phyloP scores from a whole-genome alignment of 2,888 invertebrate species.

The Ormia ochracea region DNA sequence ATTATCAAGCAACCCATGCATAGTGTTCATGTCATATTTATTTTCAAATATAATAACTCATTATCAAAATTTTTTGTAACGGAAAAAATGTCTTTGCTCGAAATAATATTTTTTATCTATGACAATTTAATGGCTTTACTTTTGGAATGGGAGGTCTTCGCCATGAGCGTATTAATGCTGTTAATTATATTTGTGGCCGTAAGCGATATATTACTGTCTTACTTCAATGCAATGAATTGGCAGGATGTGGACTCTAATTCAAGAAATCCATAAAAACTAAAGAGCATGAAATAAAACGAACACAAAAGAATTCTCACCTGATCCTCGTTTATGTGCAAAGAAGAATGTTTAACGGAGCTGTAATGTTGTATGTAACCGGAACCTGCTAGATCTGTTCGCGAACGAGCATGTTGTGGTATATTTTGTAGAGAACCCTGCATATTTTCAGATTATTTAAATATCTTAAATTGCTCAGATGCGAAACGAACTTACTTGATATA shows the following conservation, averaged over 20 bases:
- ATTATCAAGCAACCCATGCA: not conserved
- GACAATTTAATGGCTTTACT: not conserved
- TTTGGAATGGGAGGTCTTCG: conserved; percentile 2
- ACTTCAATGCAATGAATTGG: not conserved
- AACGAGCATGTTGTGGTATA: conserved; percentile 78
- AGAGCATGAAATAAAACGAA: not conserved
- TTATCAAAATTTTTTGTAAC: conserved; percentile 21
- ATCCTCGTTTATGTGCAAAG: conserved; percentile 66
- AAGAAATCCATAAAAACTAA: not conserved
- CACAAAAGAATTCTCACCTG: conserved; percentile 66
- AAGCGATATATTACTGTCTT: conserved; percentile 4
- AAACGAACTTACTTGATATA: conserved; percentile 85
- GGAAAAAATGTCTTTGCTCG: not conserved
- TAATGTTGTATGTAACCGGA: conserved; percentile 73
- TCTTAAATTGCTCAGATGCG: not conserved
- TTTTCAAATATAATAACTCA: not conserved
- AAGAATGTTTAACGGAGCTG: conserved; percentile 75
- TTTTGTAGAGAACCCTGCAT: conserved; percentile 78
- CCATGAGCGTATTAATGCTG: not conserved
- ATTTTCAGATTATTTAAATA: not conserved
- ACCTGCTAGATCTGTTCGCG: conserved; percentile 78
- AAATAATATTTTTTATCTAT: not conserved
- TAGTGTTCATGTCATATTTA: not conserved
- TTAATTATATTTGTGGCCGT: not conserved
- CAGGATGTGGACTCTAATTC: not conserved